Evolutionary conservation across 2,797 vertebrate genomes (phyloP).

Genomic region (Fundulus diaphanus): DNA sequence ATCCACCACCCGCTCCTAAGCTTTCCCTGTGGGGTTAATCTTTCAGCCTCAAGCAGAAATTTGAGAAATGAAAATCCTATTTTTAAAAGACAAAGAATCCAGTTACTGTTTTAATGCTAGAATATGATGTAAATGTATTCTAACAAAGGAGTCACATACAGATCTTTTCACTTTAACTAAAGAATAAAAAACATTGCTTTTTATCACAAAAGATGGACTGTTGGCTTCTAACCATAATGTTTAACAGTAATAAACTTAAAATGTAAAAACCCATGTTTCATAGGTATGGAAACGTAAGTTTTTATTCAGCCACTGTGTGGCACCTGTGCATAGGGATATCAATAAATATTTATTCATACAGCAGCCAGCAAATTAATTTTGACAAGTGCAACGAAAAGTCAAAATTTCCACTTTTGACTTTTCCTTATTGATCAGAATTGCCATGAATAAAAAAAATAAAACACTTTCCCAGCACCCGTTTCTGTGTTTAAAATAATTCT

Average conservation of each 20-base stretch:
- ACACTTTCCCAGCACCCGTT: neutral
- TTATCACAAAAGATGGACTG: neutral
- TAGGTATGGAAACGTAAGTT: no score
- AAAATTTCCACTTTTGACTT: no score
- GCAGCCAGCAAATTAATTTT: neutral
- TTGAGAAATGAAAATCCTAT: no score
- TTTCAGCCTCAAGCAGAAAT: neutral
- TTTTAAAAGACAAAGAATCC: neutral
- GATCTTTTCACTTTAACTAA: neutral
- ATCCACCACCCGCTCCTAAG: no score
- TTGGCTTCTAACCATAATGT: no score
- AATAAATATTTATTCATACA: neutral
- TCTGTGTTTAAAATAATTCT: neutral
- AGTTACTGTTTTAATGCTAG: neutral
- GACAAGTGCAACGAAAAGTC: neutral
- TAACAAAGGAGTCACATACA: neutral
- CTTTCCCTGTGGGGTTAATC: no score
- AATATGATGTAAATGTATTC: neutral
- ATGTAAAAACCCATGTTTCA: no score
- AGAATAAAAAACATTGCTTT: neutral
- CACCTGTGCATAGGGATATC: no score
- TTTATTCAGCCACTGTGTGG: no score
- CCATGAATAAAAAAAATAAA: neutral
- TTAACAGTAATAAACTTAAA: no score
- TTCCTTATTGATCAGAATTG: neutral